Conservation (phyloP, 1,140 invertebrate genomes). For the Drosophila sturtevanti region DNA sequence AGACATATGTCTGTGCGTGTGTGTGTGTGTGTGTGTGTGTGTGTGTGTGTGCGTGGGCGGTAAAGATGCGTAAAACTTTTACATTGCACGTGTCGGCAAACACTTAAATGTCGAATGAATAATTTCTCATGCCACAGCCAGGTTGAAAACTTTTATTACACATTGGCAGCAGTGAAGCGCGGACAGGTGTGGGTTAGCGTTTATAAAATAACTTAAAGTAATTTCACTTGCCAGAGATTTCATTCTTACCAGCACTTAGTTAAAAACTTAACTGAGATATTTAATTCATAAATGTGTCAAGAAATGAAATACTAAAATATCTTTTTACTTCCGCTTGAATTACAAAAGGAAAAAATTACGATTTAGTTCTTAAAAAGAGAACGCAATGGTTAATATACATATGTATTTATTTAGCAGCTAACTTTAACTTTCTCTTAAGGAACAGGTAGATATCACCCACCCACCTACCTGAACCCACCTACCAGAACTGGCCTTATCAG, state of each 20-base stretch:
- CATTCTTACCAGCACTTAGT: slow-evolving; percentile 10
- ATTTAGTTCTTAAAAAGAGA: slow-evolving; percentile 53
- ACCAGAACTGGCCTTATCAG: slow-evolving; percentile 60
- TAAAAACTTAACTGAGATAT: not conserved
- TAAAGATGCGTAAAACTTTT: slow-evolving; percentile 66
- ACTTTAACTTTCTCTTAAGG: slow-evolving; percentile 31
- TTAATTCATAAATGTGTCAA: not conserved
- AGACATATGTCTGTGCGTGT: slow-evolving; percentile 26
- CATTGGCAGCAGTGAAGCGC: slow-evolving; percentile 22
- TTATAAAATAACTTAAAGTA: slow-evolving; percentile 59
- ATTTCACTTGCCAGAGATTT: slow-evolving; percentile 52
- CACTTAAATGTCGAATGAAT: slow-evolving; percentile 79
- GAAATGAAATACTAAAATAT: not conserved
- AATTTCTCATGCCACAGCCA: slow-evolving; percentile 65
- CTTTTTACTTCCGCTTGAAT: slow-evolving; percentile 44
- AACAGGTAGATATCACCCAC: not conserved
- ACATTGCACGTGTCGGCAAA: slow-evolving; percentile 63
- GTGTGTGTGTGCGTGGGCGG: slow-evolving; percentile 13
- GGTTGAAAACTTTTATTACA: slow-evolving; percentile 56
- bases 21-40: slow-evolving; percentile 18
- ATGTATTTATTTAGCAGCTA: not conserved
- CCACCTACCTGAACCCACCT: too few relatives aligned
- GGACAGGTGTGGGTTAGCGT: slow-evolving; percentile 32
- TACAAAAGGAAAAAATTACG: slow-evolving; percentile 28
- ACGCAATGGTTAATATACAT: slow-evolving; percentile 38